Base-by-base conservation (phyloP, 2,797 vertebrate genomes). In the Remorina albescens region DNA sequence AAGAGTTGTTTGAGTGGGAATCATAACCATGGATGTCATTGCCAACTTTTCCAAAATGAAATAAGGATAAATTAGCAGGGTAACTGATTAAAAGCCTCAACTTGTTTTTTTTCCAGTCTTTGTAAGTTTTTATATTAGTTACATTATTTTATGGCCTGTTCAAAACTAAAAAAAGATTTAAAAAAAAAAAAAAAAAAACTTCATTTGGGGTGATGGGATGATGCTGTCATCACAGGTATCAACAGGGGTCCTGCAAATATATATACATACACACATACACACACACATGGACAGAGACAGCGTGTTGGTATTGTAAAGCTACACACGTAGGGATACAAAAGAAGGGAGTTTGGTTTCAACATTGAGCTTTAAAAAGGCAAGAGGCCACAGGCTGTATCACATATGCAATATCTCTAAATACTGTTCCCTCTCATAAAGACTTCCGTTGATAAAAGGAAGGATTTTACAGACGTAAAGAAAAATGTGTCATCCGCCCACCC, bases 381-480 rank as follows among this genome's bases (percentile, higher is more conserved):
- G 26, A 57, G 7, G 4, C 11, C 28, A 25, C 18, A 18, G 26
- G 50, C 2, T 5, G 7, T 19, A 9, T 23, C 51, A 21, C 19
- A 18, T 7, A n/a, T 18, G 47, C 10, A 19, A 26, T 30, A 56
- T 49, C 16, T 66, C 9, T 41, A 59, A 69, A 81, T 67, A 80
- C 61, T 66, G 62, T 66, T 79, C 81, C 37, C 10, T 50, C 46
- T 80, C 36, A 66, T 65, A 71, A 66, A 60, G 36, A 56, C 25
- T 19, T 30, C 58, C 30, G 21, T 19, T 1, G 3, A 32, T 71
- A 79, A 85, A 71, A 73, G 51, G 81, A 66, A 64, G 71, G 54
- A 80, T 84, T 84, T 82, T 82, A 86, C 74, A 82, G 74, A 75
- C 78, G 84, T 81, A 72, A 87, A 86, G 82, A 84, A 81, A 82